Evolutionary conservation across 1,140 invertebrate genomes (phyloP).

Genomic region (Lasioglossum baleicum): DNA sequence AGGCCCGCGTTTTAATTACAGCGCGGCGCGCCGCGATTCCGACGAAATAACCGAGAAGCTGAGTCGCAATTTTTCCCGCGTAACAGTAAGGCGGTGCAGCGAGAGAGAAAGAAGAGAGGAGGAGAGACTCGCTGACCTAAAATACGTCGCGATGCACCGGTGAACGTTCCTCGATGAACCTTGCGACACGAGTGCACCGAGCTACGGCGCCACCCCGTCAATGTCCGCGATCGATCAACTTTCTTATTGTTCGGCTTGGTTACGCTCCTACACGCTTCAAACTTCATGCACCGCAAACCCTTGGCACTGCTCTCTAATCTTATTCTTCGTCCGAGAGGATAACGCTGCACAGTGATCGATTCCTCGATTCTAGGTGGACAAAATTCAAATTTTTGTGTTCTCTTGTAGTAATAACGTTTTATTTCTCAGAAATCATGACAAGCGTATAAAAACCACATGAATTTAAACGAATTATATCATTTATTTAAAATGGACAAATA

Average conservation of each 20-base stretch:
- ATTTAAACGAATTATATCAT: too few relatives aligned
- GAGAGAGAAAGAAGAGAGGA: neutral
- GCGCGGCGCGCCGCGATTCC: conserved; percentile 16
- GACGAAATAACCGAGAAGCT: conserved; percentile 20
- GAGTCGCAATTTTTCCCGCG: conserved; percentile 21
- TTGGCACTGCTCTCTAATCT: neutral
- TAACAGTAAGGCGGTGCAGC: neutral
- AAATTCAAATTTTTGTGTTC: too few relatives aligned
- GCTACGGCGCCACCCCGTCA: neutral
- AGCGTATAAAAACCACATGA: too few relatives aligned
- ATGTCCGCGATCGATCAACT: neutral
- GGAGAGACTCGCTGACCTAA: conserved; percentile 25
- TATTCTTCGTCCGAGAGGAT: too few relatives aligned
- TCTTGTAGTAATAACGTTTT: too few relatives aligned
- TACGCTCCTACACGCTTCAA: too few relatives aligned
- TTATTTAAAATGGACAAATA: too few relatives aligned
- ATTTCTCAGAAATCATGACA: too few relatives aligned
- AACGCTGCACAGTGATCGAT: too few relatives aligned
- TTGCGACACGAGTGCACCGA: conserved; percentile 7
- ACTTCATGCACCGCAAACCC: neutral
- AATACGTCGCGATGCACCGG: conserved; percentile 18
- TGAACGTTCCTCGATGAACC: conserved; percentile 24
- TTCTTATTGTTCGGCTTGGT: neutral
- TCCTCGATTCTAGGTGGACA: too few relatives aligned
- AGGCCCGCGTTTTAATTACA: conserved; percentile 32